Base-by-base conservation (phyloP, 2,797 vertebrate genomes). In the Parambassis ranga region DNA sequence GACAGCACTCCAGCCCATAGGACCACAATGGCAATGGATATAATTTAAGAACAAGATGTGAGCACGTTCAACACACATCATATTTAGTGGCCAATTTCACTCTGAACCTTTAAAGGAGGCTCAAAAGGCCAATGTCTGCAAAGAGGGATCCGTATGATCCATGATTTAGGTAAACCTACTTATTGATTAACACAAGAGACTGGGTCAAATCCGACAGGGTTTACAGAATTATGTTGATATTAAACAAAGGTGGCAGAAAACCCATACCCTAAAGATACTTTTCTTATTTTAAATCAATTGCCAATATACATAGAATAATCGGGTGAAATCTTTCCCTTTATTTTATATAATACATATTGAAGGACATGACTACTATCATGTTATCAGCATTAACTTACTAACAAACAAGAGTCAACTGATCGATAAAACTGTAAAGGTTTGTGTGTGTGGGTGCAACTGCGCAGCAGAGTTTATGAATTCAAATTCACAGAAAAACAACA, bases 291-390 rank as follows among this genome's bases (percentile, higher is more conserved):
- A 59, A 43, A 76, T 35, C 26, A 65, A 43, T 56, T 56, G 18
- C 59, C 44, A 67, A 46, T 62, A 56, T 75, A 49, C 57, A 71
- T 71, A 69, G 32, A 61, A 33, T 33, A 39, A 59, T 72, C 22
- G 37, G 15, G 11, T 77, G 2, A 59, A 71, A 72, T 43, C 5
- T 35, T 56, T 80, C 56, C 59, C 30, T 79, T 76, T 83, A 77
- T 81, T 82, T 76, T 66, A 55, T 69, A 57, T 70, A 67, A 72
- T 66, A 74, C 68, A 85, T 69, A 56, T 24, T 69, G 26, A 64
- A 42, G 19, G 56, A 82, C 73, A 78, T 38, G 48, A 60, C 50
- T 73, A 67, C 15, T 27, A 63, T 83, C 73, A 71, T 72, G 58
- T 71, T 70, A 78, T 44, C 23, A 46, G 66, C 56, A 67, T 82